Evolutionary conservation across 2,888 invertebrate genomes (phyloP), one percentile per base, ranked within the genome.

Genomic region (Mechanitis messenoides): DNA sequence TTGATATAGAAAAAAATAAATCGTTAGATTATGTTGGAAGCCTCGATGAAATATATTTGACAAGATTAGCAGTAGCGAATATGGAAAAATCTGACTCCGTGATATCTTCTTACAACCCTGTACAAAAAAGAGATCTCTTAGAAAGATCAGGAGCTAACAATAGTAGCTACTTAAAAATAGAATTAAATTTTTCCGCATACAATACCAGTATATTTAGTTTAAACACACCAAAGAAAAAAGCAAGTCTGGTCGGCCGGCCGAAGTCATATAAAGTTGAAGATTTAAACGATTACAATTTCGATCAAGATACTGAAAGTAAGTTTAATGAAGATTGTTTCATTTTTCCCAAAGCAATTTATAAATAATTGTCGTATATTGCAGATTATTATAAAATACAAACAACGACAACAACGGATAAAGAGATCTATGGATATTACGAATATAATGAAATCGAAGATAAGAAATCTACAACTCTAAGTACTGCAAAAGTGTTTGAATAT

Each of bases 181-280:
- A 60, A 46, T 50, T 50, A 7, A 67, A 61, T 53, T 53, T 53
- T 33, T 28, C 12, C 45, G 56, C 28, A 20, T 59, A 59, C 42
- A 45, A n/a, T 33, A 47, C 11, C 31, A 33, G 12, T 28, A 64
- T 12, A 33, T 31, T 20, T 58, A 65, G 56, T 33, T 45, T 55
- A 7, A 64, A 64, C 65, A 31, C 20, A 28, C 9, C 47, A 3
- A 77, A 72, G 60, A 75, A 71, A 53, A 83, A 72, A 70, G 50
- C 70, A 6, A 74, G 66, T 60, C 63, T 78, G 2, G 69, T 87
- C 57, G 87, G 87, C 60, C 77, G 87, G 68, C 85, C 81, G 3
- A 85, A 81, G 71, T 65, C 84, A 3, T 87, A 87, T 56, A 76
- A 81, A 46, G 70, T 86, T 47, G 81, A 83, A 64, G 85, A 87